These are phyloP conservation scores for Monopterus albus DNA, from an alignment of 2,113 vertebrate species.

Conservation along the genomic window DNA sequence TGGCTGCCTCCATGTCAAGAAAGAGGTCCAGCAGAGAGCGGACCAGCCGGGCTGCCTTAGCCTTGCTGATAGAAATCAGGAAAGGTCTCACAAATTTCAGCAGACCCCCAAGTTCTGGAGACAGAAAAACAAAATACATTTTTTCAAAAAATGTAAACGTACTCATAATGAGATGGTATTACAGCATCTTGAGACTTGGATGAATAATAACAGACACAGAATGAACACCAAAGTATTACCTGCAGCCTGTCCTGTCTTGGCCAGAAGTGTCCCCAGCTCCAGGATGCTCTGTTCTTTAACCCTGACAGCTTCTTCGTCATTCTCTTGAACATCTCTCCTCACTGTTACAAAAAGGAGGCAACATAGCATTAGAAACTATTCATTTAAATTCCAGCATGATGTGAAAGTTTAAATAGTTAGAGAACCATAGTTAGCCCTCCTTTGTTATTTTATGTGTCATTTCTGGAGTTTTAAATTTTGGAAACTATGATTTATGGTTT, in stretches of 20 bases:
- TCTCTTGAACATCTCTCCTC: slow-evolving; percentile 96
- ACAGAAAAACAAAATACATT: no score
- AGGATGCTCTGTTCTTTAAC: slow-evolving; percentile 99
- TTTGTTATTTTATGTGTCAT: no score
- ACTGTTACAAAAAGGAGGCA: slow-evolving; percentile 79
- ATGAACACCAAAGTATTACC: slow-evolving; percentile 75
- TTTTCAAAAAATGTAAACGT: no score
- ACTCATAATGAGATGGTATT: no score
- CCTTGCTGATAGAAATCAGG: slow-evolving; percentile 94
- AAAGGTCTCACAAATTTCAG: slow-evolving; percentile 98
- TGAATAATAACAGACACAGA: neutral
- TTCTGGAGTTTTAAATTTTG: no score
- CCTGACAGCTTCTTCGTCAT: slow-evolving; percentile 96
- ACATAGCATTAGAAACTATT: neutral
- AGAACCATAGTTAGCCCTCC: no score
- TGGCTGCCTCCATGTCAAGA: slow-evolving; percentile 98
- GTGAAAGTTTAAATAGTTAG: no score
- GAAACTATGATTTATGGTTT: no score
- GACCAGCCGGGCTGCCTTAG: slow-evolving; percentile 94
- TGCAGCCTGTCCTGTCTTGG: slow-evolving; percentile 98
- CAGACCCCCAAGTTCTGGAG: slow-evolving; percentile 94
- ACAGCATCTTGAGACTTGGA: neutral
- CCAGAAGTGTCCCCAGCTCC: slow-evolving; percentile 94
- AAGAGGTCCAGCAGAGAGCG: slow-evolving; percentile 96
- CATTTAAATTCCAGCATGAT: no score